Conservation (phyloP, 2,797 vertebrate species). For the Bovichtus variegatus region DNA sequence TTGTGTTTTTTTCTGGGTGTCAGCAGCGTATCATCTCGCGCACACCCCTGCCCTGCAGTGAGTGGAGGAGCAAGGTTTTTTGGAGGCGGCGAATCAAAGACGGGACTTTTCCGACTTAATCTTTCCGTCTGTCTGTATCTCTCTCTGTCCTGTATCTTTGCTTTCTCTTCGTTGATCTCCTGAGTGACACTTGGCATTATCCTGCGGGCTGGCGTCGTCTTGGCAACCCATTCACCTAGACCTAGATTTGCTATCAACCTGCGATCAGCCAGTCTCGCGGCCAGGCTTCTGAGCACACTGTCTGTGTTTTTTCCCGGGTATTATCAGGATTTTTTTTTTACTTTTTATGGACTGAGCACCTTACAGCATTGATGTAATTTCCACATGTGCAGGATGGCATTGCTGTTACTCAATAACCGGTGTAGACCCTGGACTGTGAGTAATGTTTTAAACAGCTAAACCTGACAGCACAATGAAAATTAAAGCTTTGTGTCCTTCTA, state of each 20-base stretch:
- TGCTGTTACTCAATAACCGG: conserved; percentile 1
- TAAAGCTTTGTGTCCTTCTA: not conserved
- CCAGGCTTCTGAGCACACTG: not conserved
- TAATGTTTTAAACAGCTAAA: conserved; percentile 7
- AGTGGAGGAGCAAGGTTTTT: not conserved
- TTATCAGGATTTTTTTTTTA: not conserved
- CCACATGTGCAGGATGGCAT: not conserved
- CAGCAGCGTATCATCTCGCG: not conserved
- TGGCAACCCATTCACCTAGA: conserved; percentile 48
- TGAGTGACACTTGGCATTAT: conserved; percentile 42
- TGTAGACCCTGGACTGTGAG: not conserved
- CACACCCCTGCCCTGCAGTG: conserved; percentile 1
- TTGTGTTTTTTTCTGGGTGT: not conserved
- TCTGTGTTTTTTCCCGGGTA: not conserved
- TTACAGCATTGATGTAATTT: not conserved
- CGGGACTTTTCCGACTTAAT: conserved; percentile 2
- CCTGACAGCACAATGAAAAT: conserved; percentile 17
- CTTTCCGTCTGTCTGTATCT: not conserved
- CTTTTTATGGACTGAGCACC: conserved; percentile 13
- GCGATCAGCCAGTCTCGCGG: conserved; percentile 11
- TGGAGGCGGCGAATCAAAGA: not conserved
- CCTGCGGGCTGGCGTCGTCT: conserved; percentile 20
- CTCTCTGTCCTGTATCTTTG: not conserved
- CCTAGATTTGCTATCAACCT: conserved; percentile 29
- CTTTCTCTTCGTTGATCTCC: conserved; percentile 15